Conservation (phyloP, 2,797 vertebrate genomes). For the Oreochromis grahami region DNA sequence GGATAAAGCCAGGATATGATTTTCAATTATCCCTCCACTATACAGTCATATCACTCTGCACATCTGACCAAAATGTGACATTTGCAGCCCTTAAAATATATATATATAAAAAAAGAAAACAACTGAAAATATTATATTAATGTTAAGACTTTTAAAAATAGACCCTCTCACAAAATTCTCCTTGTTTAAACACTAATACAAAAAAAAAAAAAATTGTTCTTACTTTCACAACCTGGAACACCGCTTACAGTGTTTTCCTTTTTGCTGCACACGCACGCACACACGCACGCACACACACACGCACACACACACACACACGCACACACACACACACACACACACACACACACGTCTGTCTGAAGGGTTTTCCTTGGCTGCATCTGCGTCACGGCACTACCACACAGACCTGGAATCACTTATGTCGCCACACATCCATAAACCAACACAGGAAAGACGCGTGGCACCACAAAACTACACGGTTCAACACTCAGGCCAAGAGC, state of each 20-base stretch:
- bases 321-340: background rate
- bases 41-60: background rate
- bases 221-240: background rate
- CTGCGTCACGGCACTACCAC: conserved; percentile 42
- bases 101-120: background rate
- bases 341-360: conserved; percentile 12
- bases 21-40: background rate
- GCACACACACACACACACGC: background rate
- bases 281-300: background rate
- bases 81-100: background rate
- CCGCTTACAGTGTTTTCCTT: background rate
- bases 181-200: background rate
- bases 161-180: background rate
- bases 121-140: background rate
- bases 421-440: conserved; percentile 58
- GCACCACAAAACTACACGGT: conserved; percentile 54
- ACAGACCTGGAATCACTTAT: conserved; percentile 62
- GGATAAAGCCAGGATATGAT: background rate
- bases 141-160: background rate
- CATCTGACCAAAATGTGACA: background rate
- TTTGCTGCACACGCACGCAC: background rate
- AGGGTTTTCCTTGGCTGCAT: conserved; percentile 27
- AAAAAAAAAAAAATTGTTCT: background rate
- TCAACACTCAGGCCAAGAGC: conserved; percentile 41
- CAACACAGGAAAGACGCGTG: conserved; percentile 63